Base-by-base conservation (phyloP, 1,140 invertebrate genomes). In the Musca vetustissima region DNA sequence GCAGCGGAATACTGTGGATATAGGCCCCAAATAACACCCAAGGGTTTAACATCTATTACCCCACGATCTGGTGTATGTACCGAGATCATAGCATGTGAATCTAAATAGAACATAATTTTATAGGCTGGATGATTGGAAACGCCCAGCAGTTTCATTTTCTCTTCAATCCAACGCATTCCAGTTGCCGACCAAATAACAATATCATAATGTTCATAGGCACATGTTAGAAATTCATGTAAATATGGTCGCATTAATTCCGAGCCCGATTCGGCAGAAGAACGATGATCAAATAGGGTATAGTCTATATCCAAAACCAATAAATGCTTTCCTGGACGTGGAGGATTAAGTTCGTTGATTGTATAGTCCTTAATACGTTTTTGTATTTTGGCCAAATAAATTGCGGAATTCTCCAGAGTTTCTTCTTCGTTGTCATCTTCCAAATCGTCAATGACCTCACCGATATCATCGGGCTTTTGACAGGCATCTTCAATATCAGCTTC, bases 141-240 rank as follows among this genome's bases (percentile, higher is more conserved):
- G 0, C 95, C 95, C 0, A 98, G 84, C 22, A 98, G 83, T 66
- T 92, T 92, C 96, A 99, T 98, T 84, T 99, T 99, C 74, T 97
- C 94, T 75, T 97, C 93, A 59, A 99, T 98, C 95, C 96, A 98
- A 75, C 95, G 97, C 96, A 98, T 98, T 71, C 92, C 93, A 1
- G 97, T 99, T 1, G 97, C 97, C 47, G 97, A 98, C 96, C 93
- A 93, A 72, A 94, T 94, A 0, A 93, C 92, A 73, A 94, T 93
- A 76, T 94, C 93, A 74, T 95, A 95, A 80, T 93, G 83, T 77
- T 91, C 88, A 83, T 98, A 98, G 4, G 95, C 94, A n/a, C 90
- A 87, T 9, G 91, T 91, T 1, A 99, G 84, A 82, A 99, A 98
- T 83, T 98, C 95, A 80, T 98, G 97, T 36, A 99, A 86, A 82